These are phyloP conservation scores for Diachasma alloeum DNA, from an alignment of 1,140 invertebrate genomes.

Conservation along the genomic window DNA sequence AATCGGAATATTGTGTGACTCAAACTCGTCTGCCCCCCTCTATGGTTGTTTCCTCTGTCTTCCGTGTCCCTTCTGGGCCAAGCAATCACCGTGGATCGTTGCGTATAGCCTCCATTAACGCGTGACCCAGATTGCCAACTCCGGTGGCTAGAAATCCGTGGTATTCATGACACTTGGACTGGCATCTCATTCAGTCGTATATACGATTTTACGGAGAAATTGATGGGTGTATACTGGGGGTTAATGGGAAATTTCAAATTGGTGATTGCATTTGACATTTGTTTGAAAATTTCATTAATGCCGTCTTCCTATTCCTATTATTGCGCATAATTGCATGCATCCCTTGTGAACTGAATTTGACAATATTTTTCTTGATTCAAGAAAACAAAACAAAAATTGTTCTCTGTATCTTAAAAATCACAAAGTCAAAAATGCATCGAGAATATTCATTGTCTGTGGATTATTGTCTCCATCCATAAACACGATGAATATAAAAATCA, in stretches of 20 bases:
- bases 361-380: no score
- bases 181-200: not conserved
- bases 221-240: not conserved
- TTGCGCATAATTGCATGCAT: no score
- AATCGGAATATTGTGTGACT: not conserved
- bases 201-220: not conserved
- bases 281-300: not conserved
- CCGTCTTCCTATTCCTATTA: no score
- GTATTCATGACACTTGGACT: not conserved
- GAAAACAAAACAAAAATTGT: no score
- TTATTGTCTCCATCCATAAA: not conserved
- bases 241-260: not conserved
- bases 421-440: no score
- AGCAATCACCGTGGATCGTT: conserved; percentile 12
- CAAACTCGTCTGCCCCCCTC: not conserved
- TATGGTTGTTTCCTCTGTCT: not conserved
- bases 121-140: conserved; percentile 21
- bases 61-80: not conserved
- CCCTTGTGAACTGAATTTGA: no score
- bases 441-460: no score
- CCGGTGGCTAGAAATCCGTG: not conserved
- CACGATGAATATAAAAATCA: not conserved
- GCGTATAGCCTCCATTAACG: conserved; percentile 23
- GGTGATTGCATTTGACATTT: not conserved
- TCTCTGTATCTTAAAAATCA: no score